phyloP scores from a whole-genome alignment of 2,888 invertebrate species.

The Noctua janthe region DNA sequence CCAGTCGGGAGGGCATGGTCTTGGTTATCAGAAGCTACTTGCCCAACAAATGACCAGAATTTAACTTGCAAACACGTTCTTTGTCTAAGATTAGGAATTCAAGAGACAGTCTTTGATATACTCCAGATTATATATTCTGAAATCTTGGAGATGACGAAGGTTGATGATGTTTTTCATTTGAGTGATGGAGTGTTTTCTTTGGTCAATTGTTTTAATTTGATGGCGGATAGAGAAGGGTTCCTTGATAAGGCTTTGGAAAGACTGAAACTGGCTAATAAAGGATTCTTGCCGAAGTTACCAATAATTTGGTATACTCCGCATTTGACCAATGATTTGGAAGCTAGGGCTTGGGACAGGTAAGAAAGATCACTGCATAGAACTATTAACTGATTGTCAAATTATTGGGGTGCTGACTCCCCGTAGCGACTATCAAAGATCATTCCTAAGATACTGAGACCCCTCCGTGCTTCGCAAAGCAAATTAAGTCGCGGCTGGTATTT shows the following conservation, averaged over 20 bases:
- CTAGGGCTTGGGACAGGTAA: constrained; percentile 81
- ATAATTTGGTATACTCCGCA: constrained; percentile 93
- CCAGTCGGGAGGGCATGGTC: constrained; percentile 96
- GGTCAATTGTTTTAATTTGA: constrained; percentile 92
- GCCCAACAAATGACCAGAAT: constrained; percentile 72
- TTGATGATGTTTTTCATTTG: constrained; percentile 94
- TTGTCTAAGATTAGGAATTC: constrained; percentile 93
- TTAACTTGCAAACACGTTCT: constrained; percentile 93
- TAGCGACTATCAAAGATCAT: neutral
- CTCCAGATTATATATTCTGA: constrained; percentile 93
- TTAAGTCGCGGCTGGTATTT: neutral
- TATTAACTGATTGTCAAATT: neutral
- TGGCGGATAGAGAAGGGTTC: constrained; percentile 94
- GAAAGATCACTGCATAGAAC: neutral
- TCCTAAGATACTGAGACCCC: neutral
- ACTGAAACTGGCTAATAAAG: constrained; percentile 90
- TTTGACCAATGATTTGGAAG: constrained; percentile 86
- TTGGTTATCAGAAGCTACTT: constrained; percentile 92
- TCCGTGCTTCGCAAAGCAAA: neutral
- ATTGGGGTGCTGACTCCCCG: neutral
- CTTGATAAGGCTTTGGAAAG: constrained; percentile 91
- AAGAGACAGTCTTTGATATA: constrained; percentile 92
- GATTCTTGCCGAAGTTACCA: constrained; percentile 89
- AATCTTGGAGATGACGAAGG: constrained; percentile 92
- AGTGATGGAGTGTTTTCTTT: constrained; percentile 94